These are phyloP conservation scores for Nannospalax galili DNA, from an alignment of 2,113 vertebrate genomes.

Conservation along the genomic window DNA sequence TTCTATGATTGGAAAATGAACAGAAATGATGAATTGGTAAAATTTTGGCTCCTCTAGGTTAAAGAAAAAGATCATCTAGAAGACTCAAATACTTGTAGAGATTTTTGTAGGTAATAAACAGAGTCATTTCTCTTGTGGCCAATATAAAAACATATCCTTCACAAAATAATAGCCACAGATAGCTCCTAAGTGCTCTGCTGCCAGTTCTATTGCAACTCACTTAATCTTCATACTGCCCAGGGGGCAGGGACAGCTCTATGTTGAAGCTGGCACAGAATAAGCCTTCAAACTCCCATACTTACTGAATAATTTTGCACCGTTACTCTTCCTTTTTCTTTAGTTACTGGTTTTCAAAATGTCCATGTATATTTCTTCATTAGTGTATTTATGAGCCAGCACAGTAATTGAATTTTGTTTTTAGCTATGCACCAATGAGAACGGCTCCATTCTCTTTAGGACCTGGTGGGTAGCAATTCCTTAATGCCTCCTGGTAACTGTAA, in stretches of 20 bases:
- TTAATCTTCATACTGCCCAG: background rate
- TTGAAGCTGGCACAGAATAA: background rate
- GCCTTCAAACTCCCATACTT: background rate
- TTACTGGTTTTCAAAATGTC: background rate
- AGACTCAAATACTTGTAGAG: constrained; percentile 4
- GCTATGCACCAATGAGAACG: background rate
- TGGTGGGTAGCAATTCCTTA: background rate
- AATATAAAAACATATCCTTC: background rate
- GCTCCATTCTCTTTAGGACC: background rate
- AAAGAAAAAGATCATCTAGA: background rate
- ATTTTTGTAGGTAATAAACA: background rate
- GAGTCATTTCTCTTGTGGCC: background rate
- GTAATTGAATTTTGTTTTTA: background rate
- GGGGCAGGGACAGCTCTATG: background rate
- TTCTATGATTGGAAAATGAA: constrained; percentile 25
- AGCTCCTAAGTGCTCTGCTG: background rate
- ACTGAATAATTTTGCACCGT: background rate
- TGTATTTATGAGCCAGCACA: background rate
- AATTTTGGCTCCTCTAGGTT: background rate
- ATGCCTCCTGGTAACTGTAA: background rate
- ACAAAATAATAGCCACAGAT: background rate
- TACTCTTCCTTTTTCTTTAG: background rate
- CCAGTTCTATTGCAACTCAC: background rate
- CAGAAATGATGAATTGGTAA: constrained; percentile 17
- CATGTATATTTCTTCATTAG: background rate